A percentile compares a stretch with the other conserved stretches of the same genome.
Conservation (phyloP, 1,140 invertebrate species). For the Brachionus sp. region DNA sequence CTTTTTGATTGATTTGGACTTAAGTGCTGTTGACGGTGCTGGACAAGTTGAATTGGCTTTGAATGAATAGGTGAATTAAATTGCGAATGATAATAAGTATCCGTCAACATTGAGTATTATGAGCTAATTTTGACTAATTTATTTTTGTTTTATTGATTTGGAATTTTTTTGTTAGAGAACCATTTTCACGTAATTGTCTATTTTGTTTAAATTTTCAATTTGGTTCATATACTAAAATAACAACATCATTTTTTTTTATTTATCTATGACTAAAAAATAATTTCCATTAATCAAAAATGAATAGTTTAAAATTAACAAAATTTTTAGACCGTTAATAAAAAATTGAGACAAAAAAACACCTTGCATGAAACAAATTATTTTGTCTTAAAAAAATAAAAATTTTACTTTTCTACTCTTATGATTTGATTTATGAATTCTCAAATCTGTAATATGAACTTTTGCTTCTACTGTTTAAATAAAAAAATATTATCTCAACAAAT, state of each 20-base stretch:
- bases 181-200: neutral
- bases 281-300: neutral
- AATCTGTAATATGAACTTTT: too few species aligned
- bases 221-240: neutral
- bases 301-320: too few species aligned
- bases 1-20: neutral
- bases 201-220: neutral
- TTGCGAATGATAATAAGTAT: neutral
- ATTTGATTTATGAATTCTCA: too few species aligned
- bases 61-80: neutral
- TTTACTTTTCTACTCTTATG: neutral
- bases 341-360: neutral
- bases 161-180: neutral
- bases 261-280: neutral
- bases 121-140: neutral
- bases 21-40: neutral
- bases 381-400: neutral
- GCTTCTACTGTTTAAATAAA: too few species aligned
- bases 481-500: too few species aligned
- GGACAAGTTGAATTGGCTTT: neutral
- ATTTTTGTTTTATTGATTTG: neutral
- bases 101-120: slow-evolving; percentile 38
- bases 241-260: neutral
- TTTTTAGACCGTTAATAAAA: neutral
- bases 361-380: neutral